Base-by-base conservation (phyloP, 1,140 invertebrate genomes). In the Cherax destructor region DNA sequence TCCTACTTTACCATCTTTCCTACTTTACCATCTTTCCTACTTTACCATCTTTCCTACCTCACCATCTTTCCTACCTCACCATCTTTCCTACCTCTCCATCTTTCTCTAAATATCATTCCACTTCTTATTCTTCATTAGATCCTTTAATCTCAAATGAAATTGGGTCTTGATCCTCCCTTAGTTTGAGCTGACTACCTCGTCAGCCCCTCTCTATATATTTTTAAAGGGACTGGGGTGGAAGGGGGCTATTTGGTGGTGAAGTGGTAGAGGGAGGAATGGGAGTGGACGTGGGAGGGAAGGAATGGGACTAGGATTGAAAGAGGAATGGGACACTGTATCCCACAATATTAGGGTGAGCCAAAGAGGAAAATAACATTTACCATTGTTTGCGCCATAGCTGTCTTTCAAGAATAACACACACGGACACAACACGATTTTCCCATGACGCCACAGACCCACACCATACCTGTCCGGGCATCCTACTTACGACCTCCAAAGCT, bases 11-110 rank as follows among this genome's bases (percentile, higher is more conserved):
- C 11, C 18, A 69, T 13, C 21, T 69, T 69, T 69, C 5, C 21
- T 69, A 13, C 52, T 6, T 16, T 3, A 69, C 18, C 18, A 16
- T 69, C 61, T 16, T n/a, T 18, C 61, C 3, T n/a, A 16, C 30
- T 2, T 41, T 4, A 16, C 9, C 52, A 56, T 56, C 56, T 21
- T 61, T 16, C 30, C 81, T 83, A 24, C 59, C 81, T 83, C 81
- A 69, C 61, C 69, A 56, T 83, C 81, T 69, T 52, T 83, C 81
- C 59, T 52, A 65, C 61, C 59, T 52, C 59, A 59, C 69, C 81
- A 65, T 61, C 59, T 52, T 69, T 52, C 69, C 41, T 83, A 24
- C 24, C 61, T 69, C 81, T 49, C 24, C 24, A 18, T 65, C 52
- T 65, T 52, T 49, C 4, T 83, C 81, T 69, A 5, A 41, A 18